A percentile compares a stretch with the other conserved stretches of the same genome.
Evolutionary conservation across 2,797 vertebrate species (phyloP).

Genomic region (Intellagama lesueurii): DNA sequence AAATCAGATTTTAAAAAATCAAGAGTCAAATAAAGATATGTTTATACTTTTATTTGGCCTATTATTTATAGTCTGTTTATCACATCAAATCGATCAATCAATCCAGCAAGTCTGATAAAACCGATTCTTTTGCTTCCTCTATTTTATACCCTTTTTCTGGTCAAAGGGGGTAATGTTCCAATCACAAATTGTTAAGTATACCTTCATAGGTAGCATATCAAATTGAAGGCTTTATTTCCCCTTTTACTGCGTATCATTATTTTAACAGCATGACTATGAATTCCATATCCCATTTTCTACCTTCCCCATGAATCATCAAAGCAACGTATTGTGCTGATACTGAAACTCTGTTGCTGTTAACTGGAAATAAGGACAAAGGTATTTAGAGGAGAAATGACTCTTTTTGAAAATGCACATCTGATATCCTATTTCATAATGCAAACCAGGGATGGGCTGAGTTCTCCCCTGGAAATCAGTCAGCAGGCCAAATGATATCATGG

Average conservation of each 20-base stretch:
- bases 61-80: not conserved
- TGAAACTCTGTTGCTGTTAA: not conserved
- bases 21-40: not conserved
- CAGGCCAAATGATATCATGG: too few relatives aligned
- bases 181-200: not conserved
- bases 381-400: not conserved
- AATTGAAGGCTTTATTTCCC: not conserved
- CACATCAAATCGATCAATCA: not conserved
- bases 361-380: not conserved
- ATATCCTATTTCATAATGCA: not conserved
- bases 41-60: not conserved
- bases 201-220: not conserved
- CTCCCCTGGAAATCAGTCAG: too few relatives aligned
- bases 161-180: not conserved
- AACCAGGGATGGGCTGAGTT: too few relatives aligned
- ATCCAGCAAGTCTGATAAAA: too few relatives aligned
- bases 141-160: not conserved
- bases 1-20: not conserved
- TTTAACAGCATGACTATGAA: constrained; percentile 12
- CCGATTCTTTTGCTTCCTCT: not conserved
- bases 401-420: not conserved
- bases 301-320: constrained; percentile 1
- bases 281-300: not conserved
- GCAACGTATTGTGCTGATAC: not conserved
- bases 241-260: constrained; percentile 4